A percentile compares a stretch with the other conserved stretches of the same genome.
Evolutionary conservation across 2,797 vertebrate genomes (phyloP).

Genomic region (Acipenser transmontanus): DNA sequence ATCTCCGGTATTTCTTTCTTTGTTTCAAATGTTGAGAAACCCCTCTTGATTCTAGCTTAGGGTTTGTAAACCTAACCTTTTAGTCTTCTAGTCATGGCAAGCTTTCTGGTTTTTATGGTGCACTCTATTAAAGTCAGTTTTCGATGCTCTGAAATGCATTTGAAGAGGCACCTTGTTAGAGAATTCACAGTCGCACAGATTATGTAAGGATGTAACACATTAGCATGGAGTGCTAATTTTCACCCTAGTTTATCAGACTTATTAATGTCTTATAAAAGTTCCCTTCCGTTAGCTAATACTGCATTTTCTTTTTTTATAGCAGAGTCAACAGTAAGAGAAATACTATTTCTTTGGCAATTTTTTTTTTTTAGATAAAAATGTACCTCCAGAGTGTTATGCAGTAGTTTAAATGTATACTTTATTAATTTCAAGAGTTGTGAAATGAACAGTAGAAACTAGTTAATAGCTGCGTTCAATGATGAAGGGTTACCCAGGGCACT

Average conservation of each 20-base stretch:
- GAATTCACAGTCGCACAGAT: too few species aligned
- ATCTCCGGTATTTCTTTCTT: conserved; percentile 39
- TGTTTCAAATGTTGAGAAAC: conserved; percentile 30
- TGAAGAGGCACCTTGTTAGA: not conserved
- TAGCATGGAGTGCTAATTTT: not conserved
- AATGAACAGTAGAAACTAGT: conserved; percentile 4
- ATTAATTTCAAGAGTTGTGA: conserved; percentile 24
- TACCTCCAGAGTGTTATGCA: conserved; percentile 49
- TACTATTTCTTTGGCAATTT: conserved; percentile 23
- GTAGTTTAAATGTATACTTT: conserved; percentile 41
- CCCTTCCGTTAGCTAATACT: not conserved
- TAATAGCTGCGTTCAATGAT: not conserved
- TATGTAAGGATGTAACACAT: too few species aligned
- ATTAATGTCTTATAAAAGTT: not conserved
- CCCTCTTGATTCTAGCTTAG: conserved; percentile 53
- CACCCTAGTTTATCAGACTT: not conserved
- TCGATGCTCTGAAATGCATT: conserved; percentile 33
- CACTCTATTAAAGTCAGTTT: conserved; percentile 47
- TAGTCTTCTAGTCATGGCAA: conserved; percentile 44
- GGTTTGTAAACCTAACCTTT: conserved; percentile 50
- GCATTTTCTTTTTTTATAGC: not conserved
- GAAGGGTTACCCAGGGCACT: not conserved
- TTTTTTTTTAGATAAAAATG: conserved; percentile 41
- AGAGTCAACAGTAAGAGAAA: conserved; percentile 29
- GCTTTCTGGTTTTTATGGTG: conserved; percentile 53